These are phyloP conservation scores for Chiloscyllium punctatum DNA, from an alignment of 2,797 vertebrate species.

Conservation along the genomic window DNA sequence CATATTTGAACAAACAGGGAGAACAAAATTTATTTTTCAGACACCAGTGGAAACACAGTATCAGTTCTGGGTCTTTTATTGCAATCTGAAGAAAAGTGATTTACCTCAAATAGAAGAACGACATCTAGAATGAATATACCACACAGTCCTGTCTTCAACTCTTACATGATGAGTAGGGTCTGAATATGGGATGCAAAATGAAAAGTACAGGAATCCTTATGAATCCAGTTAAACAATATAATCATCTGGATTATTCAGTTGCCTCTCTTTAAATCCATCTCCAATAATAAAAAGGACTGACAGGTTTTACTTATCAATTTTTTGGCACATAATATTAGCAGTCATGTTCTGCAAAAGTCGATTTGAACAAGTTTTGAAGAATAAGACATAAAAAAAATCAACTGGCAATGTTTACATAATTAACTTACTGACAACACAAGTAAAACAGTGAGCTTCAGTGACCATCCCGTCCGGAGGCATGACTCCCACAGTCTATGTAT, in stretches of 20 bases:
- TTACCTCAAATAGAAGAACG: not conserved
- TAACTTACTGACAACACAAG: not conserved
- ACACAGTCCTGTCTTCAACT: not conserved
- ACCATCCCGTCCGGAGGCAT: not conserved
- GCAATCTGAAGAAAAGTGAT: not conserved
- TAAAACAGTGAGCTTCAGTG: not conserved
- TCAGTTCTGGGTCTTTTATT: not conserved
- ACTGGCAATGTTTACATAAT: not conserved
- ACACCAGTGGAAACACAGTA: not conserved
- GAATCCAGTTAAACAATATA: not conserved
- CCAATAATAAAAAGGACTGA: not conserved
- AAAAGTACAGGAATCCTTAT: not conserved
- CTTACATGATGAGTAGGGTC: too few species aligned
- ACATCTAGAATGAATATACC: not conserved
- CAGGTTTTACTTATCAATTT: not conserved
- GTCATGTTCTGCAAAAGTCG: not conserved
- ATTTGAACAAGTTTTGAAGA: not conserved
- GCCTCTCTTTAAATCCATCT: not conserved
- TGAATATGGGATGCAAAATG: not conserved
- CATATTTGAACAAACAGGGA: constrained; percentile 6
- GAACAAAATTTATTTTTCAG: not conserved
- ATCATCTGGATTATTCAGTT: not conserved
- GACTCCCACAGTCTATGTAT: not conserved
- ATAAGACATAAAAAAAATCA: not conserved
- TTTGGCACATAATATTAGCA: not conserved